phyloP scores from a whole-genome alignment of 2,888 invertebrate genomes.

The Petrolisthes cinctipes region DNA sequence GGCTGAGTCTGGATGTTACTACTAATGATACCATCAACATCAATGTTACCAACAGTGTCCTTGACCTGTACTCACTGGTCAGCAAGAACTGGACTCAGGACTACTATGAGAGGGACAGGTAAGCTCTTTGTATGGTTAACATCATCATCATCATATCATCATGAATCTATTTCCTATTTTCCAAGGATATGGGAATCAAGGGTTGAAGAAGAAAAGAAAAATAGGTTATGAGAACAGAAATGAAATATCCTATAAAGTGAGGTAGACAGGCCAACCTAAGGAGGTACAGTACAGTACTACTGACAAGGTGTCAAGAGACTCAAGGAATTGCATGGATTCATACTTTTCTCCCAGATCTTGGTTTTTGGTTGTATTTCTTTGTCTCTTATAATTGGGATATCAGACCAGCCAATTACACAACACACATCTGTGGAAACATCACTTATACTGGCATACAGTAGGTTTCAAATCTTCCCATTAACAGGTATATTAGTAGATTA shows the following conservation, averaged over 20 bases:
- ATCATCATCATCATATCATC: not conserved
- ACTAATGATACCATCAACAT: slow-evolving; percentile 84
- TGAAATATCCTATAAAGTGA: too few species aligned
- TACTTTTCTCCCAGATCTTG: too few species aligned
- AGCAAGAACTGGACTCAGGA: slow-evolving; percentile 85
- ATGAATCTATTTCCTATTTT: not conserved
- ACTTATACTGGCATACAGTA: too few species aligned
- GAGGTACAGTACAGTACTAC: too few species aligned
- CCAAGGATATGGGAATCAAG: not conserved
- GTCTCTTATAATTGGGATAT: not conserved
- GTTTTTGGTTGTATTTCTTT: not conserved
- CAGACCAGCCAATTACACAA: not conserved
- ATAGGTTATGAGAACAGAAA: not conserved
- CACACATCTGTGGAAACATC: too few species aligned
- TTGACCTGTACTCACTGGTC: slow-evolving; percentile 85
- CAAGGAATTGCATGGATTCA: too few species aligned
- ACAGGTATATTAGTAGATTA: too few species aligned
- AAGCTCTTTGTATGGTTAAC: not conserved
- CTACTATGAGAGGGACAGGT: slow-evolving; percentile 71
- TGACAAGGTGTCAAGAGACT: too few species aligned
- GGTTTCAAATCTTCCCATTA: too few species aligned
- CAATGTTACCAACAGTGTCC: slow-evolving; percentile 88
- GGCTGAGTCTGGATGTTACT: slow-evolving; percentile 71
- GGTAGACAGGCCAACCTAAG: too few species aligned
- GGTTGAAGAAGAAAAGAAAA: slow-evolving; percentile 3